phyloP scores from a whole-genome alignment of 2,888 invertebrate species.

The Rhagonycha lutea region DNA sequence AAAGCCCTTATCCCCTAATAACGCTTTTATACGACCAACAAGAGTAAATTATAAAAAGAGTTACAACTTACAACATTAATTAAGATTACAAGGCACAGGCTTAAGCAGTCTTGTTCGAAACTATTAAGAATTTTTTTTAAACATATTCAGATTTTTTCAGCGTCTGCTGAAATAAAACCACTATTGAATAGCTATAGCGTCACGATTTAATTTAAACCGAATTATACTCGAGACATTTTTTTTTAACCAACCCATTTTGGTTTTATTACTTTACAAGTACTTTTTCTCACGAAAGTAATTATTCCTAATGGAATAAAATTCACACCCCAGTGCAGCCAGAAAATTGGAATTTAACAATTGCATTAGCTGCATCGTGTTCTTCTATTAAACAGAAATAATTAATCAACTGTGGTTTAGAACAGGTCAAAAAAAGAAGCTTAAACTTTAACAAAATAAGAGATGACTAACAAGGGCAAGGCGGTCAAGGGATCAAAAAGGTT shows the following conservation, averaged over 20 bases:
- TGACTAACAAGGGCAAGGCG: too few relatives aligned
- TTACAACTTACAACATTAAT: not conserved
- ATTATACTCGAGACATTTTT: not conserved
- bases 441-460: not conserved
- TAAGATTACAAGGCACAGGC: not conserved
- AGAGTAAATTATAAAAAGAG: not conserved
- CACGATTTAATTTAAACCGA: constrained; percentile 12
- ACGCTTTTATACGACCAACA: not conserved
- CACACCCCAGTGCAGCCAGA: not conserved
- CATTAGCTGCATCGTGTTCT: not conserved
- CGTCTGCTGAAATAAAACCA: not conserved
- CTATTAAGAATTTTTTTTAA: not conserved
- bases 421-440: not conserved
- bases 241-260: not conserved
- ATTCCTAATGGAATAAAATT: not conserved
- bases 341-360: not conserved
- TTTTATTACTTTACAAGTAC: not conserved
- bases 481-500: too few relatives aligned
- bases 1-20: not conserved
- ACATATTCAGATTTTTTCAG: not conserved
- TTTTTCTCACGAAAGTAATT: not conserved
- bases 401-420: not conserved
- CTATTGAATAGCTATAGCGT: not conserved
- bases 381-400: not conserved
- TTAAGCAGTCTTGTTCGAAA: not conserved